Percentiles rank a stretch among this genome's conserved stretches.
phyloP scores from a whole-genome alignment of 2,888 invertebrate genomes.

The Chrysotoxum bicinctum region DNA sequence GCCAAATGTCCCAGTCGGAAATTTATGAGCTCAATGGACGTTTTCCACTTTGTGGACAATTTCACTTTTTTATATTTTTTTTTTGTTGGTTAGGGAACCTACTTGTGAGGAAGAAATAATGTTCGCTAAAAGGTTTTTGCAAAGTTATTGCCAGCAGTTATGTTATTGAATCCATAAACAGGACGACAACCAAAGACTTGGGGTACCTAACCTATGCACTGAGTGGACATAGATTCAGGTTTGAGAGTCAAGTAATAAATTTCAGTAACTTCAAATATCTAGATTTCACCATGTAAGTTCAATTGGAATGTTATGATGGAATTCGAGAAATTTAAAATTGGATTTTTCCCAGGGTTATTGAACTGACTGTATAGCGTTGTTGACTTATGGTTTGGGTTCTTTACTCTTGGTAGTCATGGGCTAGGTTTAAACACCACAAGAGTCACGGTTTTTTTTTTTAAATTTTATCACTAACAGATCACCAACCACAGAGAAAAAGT shows the following conservation, averaged over 20 bases:
- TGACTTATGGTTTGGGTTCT: too few species aligned
- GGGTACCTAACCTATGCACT: neutral
- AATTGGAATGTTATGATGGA: neutral
- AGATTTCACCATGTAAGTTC: neutral
- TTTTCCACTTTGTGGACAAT: conserved; percentile 37
- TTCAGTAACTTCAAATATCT: neutral
- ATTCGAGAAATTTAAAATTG: neutral
- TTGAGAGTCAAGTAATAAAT: neutral
- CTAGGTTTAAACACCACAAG: too few species aligned
- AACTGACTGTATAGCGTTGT: too few species aligned
- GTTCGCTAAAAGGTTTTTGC: conserved; percentile 60
- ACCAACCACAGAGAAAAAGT: too few species aligned
- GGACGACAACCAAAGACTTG: conserved; percentile 4
- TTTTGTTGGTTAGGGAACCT: neutral
- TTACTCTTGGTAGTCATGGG: too few species aligned
- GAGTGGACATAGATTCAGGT: neutral
- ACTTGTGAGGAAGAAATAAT: conserved; percentile 1
- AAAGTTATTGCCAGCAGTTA: conserved; percentile 28
- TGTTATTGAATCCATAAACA: conserved; percentile 30
- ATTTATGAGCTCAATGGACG: conserved; percentile 50
- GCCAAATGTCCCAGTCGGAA: conserved; percentile 43
- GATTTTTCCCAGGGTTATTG: neutral
- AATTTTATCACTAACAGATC: too few species aligned
- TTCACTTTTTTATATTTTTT: conserved; percentile 43
- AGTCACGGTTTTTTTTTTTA: too few species aligned